Base-by-base conservation (phyloP, 2,797 vertebrate species). In the Ctenosaura bakeri region DNA sequence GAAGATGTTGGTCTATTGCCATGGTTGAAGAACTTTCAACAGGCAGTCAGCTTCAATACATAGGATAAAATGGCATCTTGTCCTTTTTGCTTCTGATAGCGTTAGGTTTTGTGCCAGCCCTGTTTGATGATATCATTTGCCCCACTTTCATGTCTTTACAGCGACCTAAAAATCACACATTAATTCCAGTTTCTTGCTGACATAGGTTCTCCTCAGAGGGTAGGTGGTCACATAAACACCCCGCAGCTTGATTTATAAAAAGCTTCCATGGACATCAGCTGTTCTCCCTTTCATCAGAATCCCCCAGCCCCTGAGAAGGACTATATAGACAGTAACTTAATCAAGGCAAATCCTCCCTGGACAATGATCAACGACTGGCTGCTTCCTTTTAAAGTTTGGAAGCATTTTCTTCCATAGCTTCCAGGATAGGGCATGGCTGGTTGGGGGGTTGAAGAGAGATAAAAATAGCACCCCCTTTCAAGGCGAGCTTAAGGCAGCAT, bases 371-470 rank as follows among this genome's bases (percentile, higher is more conserved):
- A 52, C 1, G 3, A 9, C 38, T 46, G 74, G 29, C 62, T 13
- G 42, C 71, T 88, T n/a, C 91, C 92, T 94, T 94, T 92, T 82
- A 92, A 42, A 94, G 91, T 64, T 35, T 0, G 5, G 66, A 78
- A 26, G 38, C 42, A 76, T 93, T 93, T 50, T 16, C 78, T 52
- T 38, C 54, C 42, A 77, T 74, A 35, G 71, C 87, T 87, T 56
- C 71, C 14, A 90, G 50, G 66, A 66, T n/a, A 42, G 80, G 9
- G 6, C 26, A 83, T 66, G 46, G 56, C 46, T 78, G 22, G 80
- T 8, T 22, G 66, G 9, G 64, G 35, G 38, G 52, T 87, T 59
- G 79, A 87, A 62, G 84, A 87, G 92, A 88, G 76, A 88, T 42
- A 91, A 91, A 91, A 92, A 92, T 85, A 96, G 82, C n/a, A 66